Evolutionary conservation across 2,888 invertebrate species (phyloP), one percentile per base, ranked within the genome.

Genomic region (Beris chalybata): DNA sequence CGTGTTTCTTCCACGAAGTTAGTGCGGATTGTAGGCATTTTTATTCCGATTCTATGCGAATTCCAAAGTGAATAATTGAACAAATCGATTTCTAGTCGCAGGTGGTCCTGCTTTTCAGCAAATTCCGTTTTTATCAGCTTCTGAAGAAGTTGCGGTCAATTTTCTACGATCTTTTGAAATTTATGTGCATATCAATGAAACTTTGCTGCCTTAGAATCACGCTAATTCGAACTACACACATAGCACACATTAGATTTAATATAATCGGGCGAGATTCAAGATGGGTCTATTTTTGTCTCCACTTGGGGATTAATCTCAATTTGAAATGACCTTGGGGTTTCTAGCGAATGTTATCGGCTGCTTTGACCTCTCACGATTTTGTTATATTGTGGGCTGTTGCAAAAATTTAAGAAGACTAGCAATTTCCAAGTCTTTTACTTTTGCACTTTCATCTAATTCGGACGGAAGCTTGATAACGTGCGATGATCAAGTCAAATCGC

Each of bases 301-400:
- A 7, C 59, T 31, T 32, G 13, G 12, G 13, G 45, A 61, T 61
- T 61, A 61, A 61, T 61, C 61, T 61, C 52, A 61, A 61, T 61
- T 61, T 61, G 52, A 61, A 52, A 15, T 61, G 61, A 61, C 61
- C 61, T 61, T 61, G 61, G 61, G 50, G 38, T 61, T 61, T 52
- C 31, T 38, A 61, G 61, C 61, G 38, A 52, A 61, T 50, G 61
- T 61, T 61, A 61, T 61, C 61, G 9, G 22, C 38, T 61, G 52
- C 43, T 38, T 6, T 61, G 61, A 61, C 61, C 61, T 43, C 61
- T 52, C 61, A 29, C 50, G 50, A 61, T 50, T 43, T 22, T 5
- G 6, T 43, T 32, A 13, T 50, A 12, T n/a, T 50, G 50, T 61
- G 38, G 61, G 32, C 4, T 32, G 48, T 59, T 59, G 48, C 50